Evolutionary conservation across 1,140 invertebrate genomes (phyloP).

Genomic region (Pseudomyrmex flavicornis): DNA sequence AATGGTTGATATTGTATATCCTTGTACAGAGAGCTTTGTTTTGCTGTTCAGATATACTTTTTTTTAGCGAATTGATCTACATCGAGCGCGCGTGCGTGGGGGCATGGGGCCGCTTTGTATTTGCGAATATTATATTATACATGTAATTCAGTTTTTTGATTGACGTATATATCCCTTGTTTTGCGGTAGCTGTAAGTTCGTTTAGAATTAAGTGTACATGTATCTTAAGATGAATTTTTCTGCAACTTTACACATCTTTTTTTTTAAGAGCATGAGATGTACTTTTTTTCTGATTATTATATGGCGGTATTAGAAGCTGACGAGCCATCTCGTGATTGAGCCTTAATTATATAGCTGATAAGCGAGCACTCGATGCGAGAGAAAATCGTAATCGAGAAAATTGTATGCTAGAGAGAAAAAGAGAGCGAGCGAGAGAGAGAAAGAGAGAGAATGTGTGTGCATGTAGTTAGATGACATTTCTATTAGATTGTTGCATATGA

Average conservation of each 20-base stretch:
- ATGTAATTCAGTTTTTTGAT: conserved; percentile 48
- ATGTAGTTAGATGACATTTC: conserved; percentile 60
- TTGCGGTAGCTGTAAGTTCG: conserved; percentile 60
- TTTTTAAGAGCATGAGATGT: conserved; percentile 64
- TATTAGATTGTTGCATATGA: conserved; percentile 53
- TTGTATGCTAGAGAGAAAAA: conserved; percentile 38
- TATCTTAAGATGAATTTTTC: conserved; percentile 67
- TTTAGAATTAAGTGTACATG: conserved; percentile 75
- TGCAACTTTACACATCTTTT: conserved; percentile 57
- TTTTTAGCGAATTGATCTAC: conserved; percentile 63
- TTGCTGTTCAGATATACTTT: conserved; percentile 28
- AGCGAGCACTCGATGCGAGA: conserved; percentile 54
- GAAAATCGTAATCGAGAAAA: conserved; percentile 51
- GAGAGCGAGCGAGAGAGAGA: not conserved
- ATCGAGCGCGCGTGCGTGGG: conserved; percentile 64
- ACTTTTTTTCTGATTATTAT: conserved; percentile 64
- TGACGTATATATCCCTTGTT: too few relatives aligned
- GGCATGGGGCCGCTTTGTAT: conserved; percentile 76
- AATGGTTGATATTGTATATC: conserved; percentile 72
- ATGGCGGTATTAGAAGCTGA: conserved; percentile 46
- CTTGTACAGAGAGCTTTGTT: conserved; percentile 75
- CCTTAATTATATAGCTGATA: conserved; percentile 71
- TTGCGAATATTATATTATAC: conserved; percentile 49
- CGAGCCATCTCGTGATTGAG: conserved; percentile 74
- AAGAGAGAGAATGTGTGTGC: conserved; percentile 11